Base-by-base conservation (phyloP, 2,113 vertebrate species). In the Toxostoma redivivum region DNA sequence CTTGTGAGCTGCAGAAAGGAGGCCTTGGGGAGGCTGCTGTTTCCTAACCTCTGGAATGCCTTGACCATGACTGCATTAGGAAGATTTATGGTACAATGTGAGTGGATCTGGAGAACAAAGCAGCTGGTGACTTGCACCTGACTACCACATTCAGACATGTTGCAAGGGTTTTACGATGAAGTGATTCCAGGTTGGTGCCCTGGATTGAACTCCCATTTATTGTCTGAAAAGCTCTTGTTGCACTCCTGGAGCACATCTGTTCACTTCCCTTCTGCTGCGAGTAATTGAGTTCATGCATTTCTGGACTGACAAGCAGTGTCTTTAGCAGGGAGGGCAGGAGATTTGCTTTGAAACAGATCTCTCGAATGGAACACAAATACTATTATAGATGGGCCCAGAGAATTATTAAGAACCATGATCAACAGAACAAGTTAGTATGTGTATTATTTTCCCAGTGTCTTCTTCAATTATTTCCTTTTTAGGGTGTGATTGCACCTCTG, bases 271-370 rank as follows among this genome's bases (percentile, higher is more conserved):
- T 77, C 69, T 11, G 12, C n/a, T 42, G 33, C 51, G 5, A 78
- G 23, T 9, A 84, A 69, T 11, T n/a, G 30, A 31, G 72, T n/a
- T 76, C 7, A 10, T 21, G 35, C 3, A 38, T 24, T 48, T 76
- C 40, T 30, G 60, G 44, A 80, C 18, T 35, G 42, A 30, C 5
- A 25, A 56, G 60, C 0, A 0, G 10, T 33, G 18, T 57, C n/a
- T 51, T 88, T 16, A 73, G 50, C 5, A 12, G 35, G 35, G 15
- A 45, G 14, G 77, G 21, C 12, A 24, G 51, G 42, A 70, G 60
- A 81, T 57, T 37, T 61, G 30, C 40, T 85, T 70, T 65, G 66
- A 74, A 93, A 88, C 5, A 5, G 51, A 11, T 61, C 33, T 64
- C 60, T 67, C 48, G 31, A 87, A 58, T 1, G 1, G 45, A 69